A percentile compares a stretch with the other conserved stretches of the same genome.
phyloP scores from a whole-genome alignment of 2,888 invertebrate genomes.

The Drosophila atroscutellata region DNA sequence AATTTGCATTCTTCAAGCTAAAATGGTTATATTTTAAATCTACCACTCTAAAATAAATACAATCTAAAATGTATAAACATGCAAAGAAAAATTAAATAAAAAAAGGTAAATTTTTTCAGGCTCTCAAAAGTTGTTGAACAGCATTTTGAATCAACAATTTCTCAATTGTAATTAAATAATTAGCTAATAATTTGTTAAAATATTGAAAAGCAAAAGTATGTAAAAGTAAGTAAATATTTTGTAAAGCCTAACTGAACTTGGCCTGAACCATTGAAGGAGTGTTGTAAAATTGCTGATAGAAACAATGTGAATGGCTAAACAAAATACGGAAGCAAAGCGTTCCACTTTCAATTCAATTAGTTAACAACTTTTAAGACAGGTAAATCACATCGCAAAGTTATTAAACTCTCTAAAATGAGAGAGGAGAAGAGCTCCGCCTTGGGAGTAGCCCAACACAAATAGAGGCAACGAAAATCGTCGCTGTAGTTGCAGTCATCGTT shows the following conservation, averaged over 20 bases:
- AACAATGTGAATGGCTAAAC: background rate
- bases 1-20: background rate
- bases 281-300: background rate
- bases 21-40: background rate
- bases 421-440: slow-evolving; percentile 50
- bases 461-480: slow-evolving; percentile 55
- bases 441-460: slow-evolving; percentile 76
- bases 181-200: no score
- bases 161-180: background rate
- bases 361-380: slow-evolving; percentile 18
- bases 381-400: slow-evolving; percentile 35
- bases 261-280: background rate
- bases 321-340: background rate
- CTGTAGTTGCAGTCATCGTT: slow-evolving; percentile 42
- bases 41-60: no score
- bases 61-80: no score
- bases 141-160: background rate
- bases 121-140: background rate
- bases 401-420: slow-evolving; percentile 20
- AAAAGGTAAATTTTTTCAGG: no score
- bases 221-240: background rate
- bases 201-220: background rate
- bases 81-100: no score
- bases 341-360: slow-evolving; percentile 19
- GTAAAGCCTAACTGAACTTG: background rate